phyloP scores from a whole-genome alignment of 2,797 vertebrate genomes.

The Pangasius djambal region DNA sequence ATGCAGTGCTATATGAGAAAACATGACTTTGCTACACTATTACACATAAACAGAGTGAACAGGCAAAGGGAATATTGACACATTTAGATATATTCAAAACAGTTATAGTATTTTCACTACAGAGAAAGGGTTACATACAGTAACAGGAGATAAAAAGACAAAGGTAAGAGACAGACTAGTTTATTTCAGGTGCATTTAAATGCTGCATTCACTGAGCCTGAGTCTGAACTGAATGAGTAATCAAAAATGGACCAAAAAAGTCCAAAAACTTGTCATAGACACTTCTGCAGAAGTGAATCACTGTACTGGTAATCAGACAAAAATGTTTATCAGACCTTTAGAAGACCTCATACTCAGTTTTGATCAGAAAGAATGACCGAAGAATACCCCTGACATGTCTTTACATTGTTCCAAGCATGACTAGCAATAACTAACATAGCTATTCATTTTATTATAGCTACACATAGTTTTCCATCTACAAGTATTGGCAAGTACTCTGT shows the following conservation, averaged over 20 bases:
- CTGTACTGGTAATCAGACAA: constrained; percentile 49
- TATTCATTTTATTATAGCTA: constrained; percentile 17
- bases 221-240: constrained; percentile 48
- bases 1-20: constrained; percentile 52
- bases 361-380: constrained; percentile 39
- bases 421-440: background rate
- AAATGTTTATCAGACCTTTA: constrained; percentile 40
- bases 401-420: background rate
- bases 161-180: constrained; percentile 35
- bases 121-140: constrained; percentile 32
- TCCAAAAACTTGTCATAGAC: constrained; percentile 47
- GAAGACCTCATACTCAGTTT: constrained; percentile 45
- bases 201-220: constrained; percentile 51
- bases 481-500: background rate
- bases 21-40: constrained; percentile 37
- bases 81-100: constrained; percentile 31
- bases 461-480: background rate
- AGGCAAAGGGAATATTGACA: constrained; percentile 27
- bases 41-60: constrained; percentile 43
- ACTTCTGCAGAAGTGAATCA: constrained; percentile 53
- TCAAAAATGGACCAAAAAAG: constrained; percentile 51
- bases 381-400: constrained; percentile 14
- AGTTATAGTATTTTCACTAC: constrained; percentile 37
- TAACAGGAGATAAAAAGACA: constrained; percentile 43
- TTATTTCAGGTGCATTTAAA: constrained; percentile 42